Evolutionary conservation across 2,113 vertebrate species (phyloP).

Genomic region (Oreotrochilus melanogaster): DNA sequence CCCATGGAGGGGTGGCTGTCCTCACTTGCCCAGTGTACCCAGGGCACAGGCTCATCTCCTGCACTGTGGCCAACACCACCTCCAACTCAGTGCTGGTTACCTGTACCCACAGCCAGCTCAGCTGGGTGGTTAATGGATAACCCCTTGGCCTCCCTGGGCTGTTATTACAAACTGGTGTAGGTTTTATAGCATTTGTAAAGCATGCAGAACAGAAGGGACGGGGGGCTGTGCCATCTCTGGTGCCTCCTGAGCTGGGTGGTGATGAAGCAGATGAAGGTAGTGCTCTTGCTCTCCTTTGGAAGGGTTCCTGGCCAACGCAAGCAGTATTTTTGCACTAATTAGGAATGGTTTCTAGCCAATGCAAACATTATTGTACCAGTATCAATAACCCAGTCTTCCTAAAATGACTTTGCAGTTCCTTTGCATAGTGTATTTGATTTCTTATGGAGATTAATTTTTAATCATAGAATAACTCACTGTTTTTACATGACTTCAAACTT

Average conservation of each 20-base stretch:
- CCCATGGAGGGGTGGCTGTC: too few species aligned
- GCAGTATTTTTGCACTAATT: neutral
- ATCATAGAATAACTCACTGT: neutral
- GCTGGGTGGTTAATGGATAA: neutral
- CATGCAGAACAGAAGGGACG: neutral
- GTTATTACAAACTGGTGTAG: neutral
- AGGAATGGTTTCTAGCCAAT: neutral
- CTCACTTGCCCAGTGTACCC: too few species aligned
- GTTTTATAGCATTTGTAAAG: neutral
- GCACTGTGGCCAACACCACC: too few species aligned
- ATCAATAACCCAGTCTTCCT: neutral
- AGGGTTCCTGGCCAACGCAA: neutral
- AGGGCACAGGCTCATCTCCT: too few species aligned
- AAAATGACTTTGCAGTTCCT: neutral
- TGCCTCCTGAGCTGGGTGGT: neutral
- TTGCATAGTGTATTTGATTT: neutral
- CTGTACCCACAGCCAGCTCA: neutral
- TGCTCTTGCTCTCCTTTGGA: rapidly evolving
- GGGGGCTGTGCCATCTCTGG: neutral
- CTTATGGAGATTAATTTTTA: neutral
- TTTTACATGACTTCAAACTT: neutral
- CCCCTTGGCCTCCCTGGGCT: neutral
- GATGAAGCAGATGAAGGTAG: neutral
- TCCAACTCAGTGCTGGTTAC: neutral
- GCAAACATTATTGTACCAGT: neutral